phyloP scores from a whole-genome alignment of 2,888 invertebrate genomes.

The Epirrhoe tristata region DNA sequence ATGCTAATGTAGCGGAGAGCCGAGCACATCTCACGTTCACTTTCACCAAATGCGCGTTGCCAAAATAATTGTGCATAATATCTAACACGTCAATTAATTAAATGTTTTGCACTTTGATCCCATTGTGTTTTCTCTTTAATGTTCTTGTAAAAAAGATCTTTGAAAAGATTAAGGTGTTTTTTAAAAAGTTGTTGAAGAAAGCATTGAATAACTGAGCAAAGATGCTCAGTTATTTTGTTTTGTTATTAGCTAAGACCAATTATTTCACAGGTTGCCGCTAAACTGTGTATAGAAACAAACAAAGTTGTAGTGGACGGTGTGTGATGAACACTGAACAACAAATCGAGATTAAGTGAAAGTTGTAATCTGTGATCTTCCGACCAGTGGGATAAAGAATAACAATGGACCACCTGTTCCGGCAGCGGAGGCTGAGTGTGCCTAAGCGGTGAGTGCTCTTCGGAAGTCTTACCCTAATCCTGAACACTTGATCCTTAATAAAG shows the following conservation, averaged over 20 bases:
- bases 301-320: slow-evolving; percentile 49
- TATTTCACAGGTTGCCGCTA: slow-evolving; percentile 35
- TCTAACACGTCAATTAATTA: slow-evolving; percentile 42
- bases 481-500: not conserved
- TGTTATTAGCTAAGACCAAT: not conserved
- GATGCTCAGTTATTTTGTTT: not conserved
- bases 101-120: slow-evolving; percentile 13
- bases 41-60: slow-evolving; percentile 58
- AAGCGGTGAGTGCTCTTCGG: slow-evolving; percentile 70
- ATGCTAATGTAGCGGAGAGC: slow-evolving; percentile 52
- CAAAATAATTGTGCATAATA: slow-evolving; percentile 54
- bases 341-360: slow-evolving; percentile 79
- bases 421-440: slow-evolving; percentile 78
- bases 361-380: slow-evolving; percentile 68
- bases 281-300: slow-evolving; percentile 47
- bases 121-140: not conserved
- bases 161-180: not conserved
- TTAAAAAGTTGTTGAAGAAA: not conserved
- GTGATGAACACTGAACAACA: slow-evolving; percentile 49
- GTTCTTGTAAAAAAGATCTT: not conserved
- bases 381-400: slow-evolving; percentile 64
- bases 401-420: slow-evolving; percentile 83
- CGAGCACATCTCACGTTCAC: slow-evolving; percentile 57
- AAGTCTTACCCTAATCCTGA: not conserved
- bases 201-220: too few species aligned